A percentile compares a stretch with the other conserved stretches of the same genome.
phyloP scores from a whole-genome alignment of 2,113 vertebrate genomes.

The Lepidothrix coronata region DNA sequence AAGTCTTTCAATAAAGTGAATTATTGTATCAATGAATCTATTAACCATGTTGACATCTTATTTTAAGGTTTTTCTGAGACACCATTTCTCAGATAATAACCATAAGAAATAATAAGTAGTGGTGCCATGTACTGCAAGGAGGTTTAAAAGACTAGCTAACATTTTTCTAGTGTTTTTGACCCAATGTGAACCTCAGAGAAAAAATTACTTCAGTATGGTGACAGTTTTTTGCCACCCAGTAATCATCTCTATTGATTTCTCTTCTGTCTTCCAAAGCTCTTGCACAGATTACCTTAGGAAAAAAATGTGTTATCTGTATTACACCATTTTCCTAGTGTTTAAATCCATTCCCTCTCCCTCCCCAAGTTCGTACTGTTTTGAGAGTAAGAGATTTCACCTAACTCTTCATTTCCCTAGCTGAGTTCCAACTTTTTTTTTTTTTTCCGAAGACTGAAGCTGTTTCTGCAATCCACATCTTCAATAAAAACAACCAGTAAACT shows the following conservation, averaged over 20 bases:
- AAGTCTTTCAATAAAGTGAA: not conserved
- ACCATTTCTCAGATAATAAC: not conserved
- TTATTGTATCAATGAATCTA: not conserved
- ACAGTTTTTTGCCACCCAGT: not conserved
- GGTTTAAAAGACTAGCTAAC: not conserved
- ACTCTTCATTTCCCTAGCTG: not conserved
- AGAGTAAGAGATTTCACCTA: not conserved
- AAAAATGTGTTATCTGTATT: not conserved
- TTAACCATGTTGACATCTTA: not conserved
- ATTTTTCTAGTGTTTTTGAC: not conserved
- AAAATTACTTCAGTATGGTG: not conserved
- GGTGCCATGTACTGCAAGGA: not conserved
- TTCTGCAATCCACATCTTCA: not conserved
- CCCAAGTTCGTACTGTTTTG: not conserved
- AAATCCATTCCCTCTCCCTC: accelerated
- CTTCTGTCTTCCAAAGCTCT: not conserved
- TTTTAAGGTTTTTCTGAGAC: not conserved
- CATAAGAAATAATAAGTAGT: not conserved
- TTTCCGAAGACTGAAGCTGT: not conserved
- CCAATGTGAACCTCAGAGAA: not conserved
- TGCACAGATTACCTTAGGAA: not conserved
- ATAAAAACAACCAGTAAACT: not conserved
- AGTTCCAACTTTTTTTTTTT: not conserved
- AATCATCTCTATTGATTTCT: not conserved
- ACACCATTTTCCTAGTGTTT: not conserved